These are phyloP conservation scores for Odobenus rosmarus DNA, from an alignment of 2,113 vertebrate species.

Conservation along the genomic window DNA sequence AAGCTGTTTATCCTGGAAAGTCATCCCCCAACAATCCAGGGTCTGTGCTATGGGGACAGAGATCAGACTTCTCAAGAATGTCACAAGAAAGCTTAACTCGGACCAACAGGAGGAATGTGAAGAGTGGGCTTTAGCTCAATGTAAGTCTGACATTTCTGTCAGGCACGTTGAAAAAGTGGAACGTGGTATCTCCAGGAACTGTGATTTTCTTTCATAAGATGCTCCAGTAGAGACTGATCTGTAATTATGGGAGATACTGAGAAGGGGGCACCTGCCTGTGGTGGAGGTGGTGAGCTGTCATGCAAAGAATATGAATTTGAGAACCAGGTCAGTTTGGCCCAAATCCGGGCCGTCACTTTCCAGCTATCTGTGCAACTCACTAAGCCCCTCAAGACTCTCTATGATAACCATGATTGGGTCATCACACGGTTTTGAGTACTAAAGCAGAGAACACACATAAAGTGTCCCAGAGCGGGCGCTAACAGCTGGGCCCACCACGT, in stretches of 20 bases:
- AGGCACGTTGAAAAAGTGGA: not conserved
- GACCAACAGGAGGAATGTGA: not conserved
- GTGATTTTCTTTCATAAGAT: not conserved
- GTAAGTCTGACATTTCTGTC: not conserved
- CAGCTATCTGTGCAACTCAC: not conserved
- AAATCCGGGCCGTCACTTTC: not conserved
- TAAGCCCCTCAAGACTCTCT: not conserved
- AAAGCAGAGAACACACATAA: not conserved
- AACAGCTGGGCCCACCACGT: not conserved
- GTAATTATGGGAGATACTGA: not conserved
- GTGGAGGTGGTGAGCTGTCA: fast-evolving
- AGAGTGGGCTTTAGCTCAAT: not conserved
- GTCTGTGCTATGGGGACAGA: not conserved
- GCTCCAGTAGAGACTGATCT: not conserved
- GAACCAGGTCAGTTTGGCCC: not conserved
- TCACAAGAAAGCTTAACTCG: not conserved
- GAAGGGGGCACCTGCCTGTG: not conserved
- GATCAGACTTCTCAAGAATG: not conserved
- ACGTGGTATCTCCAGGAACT: not conserved
- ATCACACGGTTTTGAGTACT: fast-evolving
- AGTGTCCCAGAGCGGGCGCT: too few relatives aligned
- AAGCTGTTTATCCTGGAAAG: not conserved
- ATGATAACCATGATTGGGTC: not conserved
- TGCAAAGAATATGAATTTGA: not conserved
- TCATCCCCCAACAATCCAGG: not conserved